A percentile compares a stretch with the other conserved stretches of the same genome.
Conservation (phyloP, 2,113 vertebrate genomes). For the Bothrops jararaca region DNA sequence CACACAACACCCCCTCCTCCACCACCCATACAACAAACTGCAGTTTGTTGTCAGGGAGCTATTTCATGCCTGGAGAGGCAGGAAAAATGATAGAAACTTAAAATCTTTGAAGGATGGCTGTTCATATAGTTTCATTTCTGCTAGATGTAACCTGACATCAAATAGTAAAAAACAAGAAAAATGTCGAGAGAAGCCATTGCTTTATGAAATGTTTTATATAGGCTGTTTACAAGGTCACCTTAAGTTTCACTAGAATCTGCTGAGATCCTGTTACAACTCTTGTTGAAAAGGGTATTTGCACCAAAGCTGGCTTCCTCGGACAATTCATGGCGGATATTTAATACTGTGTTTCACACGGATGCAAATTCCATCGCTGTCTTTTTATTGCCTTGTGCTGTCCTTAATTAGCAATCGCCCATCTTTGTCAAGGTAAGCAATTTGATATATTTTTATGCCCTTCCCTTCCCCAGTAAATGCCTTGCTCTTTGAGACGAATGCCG, state of each 20-base stretch:
- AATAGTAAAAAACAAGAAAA: slow-evolving; percentile 39
- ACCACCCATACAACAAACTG: slow-evolving; percentile 41
- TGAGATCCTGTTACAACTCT: slow-evolving; percentile 46
- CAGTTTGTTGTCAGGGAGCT: slow-evolving; percentile 42
- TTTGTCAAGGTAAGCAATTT: slow-evolving; percentile 63
- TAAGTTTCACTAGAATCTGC: slow-evolving; percentile 54
- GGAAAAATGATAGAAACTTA: slow-evolving; percentile 52
- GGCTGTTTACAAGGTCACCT: slow-evolving; percentile 69
- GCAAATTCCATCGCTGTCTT: slow-evolving; percentile 54
- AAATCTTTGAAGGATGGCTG: slow-evolving; percentile 57
- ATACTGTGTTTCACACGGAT: slow-evolving; percentile 59
- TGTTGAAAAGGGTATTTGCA: slow-evolving; percentile 47
- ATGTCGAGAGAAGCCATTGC: slow-evolving; percentile 45
- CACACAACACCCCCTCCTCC: background rate
- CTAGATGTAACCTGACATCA: slow-evolving; percentile 56
- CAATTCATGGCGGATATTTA: slow-evolving; percentile 31
- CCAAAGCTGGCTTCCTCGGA: slow-evolving; percentile 44
- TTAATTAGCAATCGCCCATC: slow-evolving; percentile 64
- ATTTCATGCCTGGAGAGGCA: slow-evolving; percentile 54
- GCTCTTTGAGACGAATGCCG: background rate
- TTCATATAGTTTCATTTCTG: slow-evolving; percentile 61
- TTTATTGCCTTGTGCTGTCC: slow-evolving; percentile 41
- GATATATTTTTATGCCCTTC: slow-evolving; percentile 31
- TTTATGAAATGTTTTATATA: slow-evolving; percentile 56
- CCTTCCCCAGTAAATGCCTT: slow-evolving; percentile 19